Conservation (phyloP, 2,113 vertebrate species). For the Nycticebus coucang region DNA sequence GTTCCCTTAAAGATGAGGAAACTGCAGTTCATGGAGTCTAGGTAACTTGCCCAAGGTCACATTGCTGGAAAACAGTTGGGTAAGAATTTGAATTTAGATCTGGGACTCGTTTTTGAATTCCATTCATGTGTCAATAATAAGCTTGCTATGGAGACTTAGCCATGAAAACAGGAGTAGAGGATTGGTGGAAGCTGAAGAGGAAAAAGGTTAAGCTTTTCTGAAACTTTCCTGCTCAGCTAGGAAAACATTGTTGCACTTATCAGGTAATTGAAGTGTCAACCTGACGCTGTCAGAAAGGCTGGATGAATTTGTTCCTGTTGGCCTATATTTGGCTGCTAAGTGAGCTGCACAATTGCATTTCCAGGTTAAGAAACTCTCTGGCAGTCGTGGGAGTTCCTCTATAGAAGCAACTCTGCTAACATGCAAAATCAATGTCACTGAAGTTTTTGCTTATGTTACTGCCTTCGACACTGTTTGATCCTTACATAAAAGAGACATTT, state of each 20-base stretch:
- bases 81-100: background rate
- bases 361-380: background rate
- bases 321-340: background rate
- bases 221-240: background rate
- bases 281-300: background rate
- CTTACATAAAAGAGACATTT: conserved; percentile 59
- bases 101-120: background rate
- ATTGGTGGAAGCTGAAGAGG: background rate
- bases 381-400: background rate
- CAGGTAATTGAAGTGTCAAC: conserved; percentile 36
- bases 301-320: conserved; percentile 12
- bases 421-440: conserved; percentile 60
- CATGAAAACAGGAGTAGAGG: background rate
- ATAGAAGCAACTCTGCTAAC: conserved; percentile 31
- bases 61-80: background rate
- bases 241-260: conserved; percentile 1
- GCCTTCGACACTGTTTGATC: conserved; percentile 26
- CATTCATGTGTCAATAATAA: background rate
- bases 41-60: background rate
- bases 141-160: background rate
- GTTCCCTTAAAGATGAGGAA: background rate
- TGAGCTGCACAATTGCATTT: background rate
- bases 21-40: background rate
- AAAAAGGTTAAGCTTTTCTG: background rate
- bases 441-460: conserved; percentile 54